Evolutionary conservation across 2,797 vertebrate genomes (phyloP).

Genomic region (Poeciliopsis infans): DNA sequence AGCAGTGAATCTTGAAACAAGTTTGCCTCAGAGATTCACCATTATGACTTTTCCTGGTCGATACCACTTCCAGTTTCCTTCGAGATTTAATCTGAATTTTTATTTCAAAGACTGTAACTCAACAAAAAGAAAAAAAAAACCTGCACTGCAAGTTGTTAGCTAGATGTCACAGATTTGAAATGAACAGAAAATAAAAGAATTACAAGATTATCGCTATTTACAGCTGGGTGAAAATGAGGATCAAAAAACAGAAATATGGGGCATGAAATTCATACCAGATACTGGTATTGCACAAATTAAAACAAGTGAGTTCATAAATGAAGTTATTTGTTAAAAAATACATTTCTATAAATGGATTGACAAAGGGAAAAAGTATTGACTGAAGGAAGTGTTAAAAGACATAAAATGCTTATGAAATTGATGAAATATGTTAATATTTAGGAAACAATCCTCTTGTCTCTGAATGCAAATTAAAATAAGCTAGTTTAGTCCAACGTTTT

Average conservation of each 20-base stretch:
- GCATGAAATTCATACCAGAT: neutral
- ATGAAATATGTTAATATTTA: neutral
- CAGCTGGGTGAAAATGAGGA: neutral
- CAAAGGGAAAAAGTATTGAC: neutral
- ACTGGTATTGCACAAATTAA: neutral
- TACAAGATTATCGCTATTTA: neutral
- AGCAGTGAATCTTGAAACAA: neutral
- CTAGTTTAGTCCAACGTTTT: neutral
- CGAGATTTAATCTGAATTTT: neutral
- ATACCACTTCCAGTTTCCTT: neutral
- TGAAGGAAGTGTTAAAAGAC: neutral
- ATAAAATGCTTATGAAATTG: neutral
- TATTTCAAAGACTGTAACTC: neutral
- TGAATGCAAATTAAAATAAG: neutral
- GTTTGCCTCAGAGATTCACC: neutral
- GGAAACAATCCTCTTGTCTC: neutral
- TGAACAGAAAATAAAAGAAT: neutral
- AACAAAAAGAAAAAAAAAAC: neutral
- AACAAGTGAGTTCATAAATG: neutral
- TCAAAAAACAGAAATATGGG: neutral
- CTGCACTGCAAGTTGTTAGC: neutral
- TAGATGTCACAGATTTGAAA: neutral
- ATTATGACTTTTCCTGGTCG: neutral
- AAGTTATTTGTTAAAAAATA: neutral
- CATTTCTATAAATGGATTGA: neutral